Evolutionary conservation across 2,797 vertebrate genomes (phyloP).

Genomic region (Myoxocephalus aenaeus): DNA sequence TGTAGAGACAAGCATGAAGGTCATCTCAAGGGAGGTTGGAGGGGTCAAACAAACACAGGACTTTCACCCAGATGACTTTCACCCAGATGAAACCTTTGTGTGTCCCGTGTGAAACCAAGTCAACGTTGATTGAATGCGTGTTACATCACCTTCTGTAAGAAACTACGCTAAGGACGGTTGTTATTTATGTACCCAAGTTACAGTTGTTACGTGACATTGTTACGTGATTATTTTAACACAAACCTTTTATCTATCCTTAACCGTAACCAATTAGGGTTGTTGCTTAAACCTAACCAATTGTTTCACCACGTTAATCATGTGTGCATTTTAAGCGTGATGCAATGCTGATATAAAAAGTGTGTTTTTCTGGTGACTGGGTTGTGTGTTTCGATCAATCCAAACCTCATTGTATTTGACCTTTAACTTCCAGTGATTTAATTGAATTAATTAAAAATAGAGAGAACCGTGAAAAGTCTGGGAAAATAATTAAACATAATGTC

Average conservation of each 20-base stretch:
- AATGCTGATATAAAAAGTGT: not conserved
- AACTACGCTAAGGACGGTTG: too few relatives aligned
- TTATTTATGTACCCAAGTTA: too few relatives aligned
- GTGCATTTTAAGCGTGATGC: not conserved
- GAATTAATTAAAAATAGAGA: constrained; percentile 41
- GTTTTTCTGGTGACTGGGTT: not conserved
- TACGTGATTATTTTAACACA: not conserved
- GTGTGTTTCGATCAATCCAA: not conserved
- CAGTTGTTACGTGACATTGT: not conserved
- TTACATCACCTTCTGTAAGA: too few relatives aligned
- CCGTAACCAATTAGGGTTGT: too few relatives aligned
- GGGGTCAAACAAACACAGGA: not conserved
- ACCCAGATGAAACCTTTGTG: too few relatives aligned
- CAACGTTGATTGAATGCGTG: too few relatives aligned
- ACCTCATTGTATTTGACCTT: constrained; percentile 22
- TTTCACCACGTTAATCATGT: not conserved
- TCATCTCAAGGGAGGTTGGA: not conserved
- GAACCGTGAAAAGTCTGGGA: constrained; percentile 32
- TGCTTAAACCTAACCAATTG: not conserved
- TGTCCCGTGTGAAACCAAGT: too few relatives aligned
- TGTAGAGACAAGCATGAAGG: not conserved
- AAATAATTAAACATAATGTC: constrained; percentile 16
- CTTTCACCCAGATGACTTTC: too few relatives aligned
- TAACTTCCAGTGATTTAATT: constrained; percentile 16
- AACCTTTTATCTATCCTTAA: too few relatives aligned